A percentile compares a stretch with the other conserved stretches of the same genome.
Evolutionary conservation across 1,140 invertebrate species (phyloP).

Genomic region (Lucilia cuprina): DNA sequence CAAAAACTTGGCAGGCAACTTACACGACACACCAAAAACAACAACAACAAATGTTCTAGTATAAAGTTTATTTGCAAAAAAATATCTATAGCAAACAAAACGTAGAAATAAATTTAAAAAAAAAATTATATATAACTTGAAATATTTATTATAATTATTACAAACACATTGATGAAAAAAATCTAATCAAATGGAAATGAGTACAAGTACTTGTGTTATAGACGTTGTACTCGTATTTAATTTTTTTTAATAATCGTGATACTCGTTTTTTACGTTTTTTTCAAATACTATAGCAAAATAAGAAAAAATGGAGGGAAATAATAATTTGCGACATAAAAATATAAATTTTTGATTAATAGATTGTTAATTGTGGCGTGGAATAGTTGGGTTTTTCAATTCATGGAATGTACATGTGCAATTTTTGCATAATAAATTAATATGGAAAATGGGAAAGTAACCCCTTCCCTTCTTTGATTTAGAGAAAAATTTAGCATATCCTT

Average conservation of each 20-base stretch:
- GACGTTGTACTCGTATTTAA: background rate
- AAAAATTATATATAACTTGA: background rate
- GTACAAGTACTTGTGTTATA: background rate
- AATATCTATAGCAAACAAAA: background rate
- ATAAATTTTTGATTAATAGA: too few species aligned
- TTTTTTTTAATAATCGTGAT: background rate
- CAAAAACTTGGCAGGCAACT: background rate
- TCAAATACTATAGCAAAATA: too few species aligned
- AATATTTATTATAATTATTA: background rate
- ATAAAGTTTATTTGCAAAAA: background rate
- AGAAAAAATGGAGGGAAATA: too few species aligned
- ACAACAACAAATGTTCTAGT: too few species aligned
- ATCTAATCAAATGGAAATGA: slow-evolving; percentile 5
- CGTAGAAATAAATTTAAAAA: background rate
- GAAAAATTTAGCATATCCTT: too few species aligned
- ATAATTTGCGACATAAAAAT: too few species aligned
- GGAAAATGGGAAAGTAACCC: too few species aligned
- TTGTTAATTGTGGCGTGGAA: too few species aligned
- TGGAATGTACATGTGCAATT: too few species aligned
- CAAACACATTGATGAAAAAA: background rate
- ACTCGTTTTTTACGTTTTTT: background rate
- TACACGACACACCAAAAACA: background rate
- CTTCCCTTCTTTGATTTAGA: too few species aligned
- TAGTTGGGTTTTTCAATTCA: too few species aligned
- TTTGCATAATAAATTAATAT: too few species aligned